Evolutionary conservation across 2,888 invertebrate genomes (phyloP), one percentile per base, ranked within the genome.

Genomic region (Drosophila eohydei): DNA sequence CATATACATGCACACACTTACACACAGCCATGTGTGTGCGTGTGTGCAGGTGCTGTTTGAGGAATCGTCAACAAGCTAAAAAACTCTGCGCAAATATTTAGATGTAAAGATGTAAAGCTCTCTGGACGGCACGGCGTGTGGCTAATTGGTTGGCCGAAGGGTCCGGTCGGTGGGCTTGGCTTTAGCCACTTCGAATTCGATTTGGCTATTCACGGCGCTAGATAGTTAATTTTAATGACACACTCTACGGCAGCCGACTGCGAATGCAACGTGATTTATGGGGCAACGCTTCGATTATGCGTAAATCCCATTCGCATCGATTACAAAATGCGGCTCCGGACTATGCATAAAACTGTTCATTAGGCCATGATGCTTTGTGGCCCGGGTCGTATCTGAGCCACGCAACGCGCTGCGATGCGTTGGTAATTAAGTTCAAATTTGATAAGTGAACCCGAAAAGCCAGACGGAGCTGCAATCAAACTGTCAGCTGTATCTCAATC

Each of bases 141-240:
- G 80, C 77, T 84, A 89, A 84, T 84, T 89, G 84, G 67, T 68
- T 71, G 78, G 68, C 64, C 71, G n/a, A 52, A 41, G 41, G 30
- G 34, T 41, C 57, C 46, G 5, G 30, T 28, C n/a, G 14, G 28
- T 60, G 44, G 73, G 59, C 48, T 40, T 26, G 41, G 41, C 32
- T 16, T 30, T 32, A 34, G 51, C 34, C 51, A 32, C 51, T 21
- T 36, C n/a, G 38, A 38, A 38, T 38, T 52, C 52, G 52, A 52
- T 52, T 52, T 52, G n/a, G 46, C 38, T 52, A 28, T 28, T 38
- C 26, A 54, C 52, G 70, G 86, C 70, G 90, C 78, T 80, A 76
- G 83, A 86, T 86, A 86, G 86, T 90, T 86, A 88, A 90, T 90
- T 86, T 86, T 86, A 90, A 86, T 86, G 89, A 78, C 89, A 86